Evolutionary conservation across 2,888 invertebrate genomes (phyloP), one percentile per base, ranked within the genome.

Genomic region (Lasioglossum villosulum): DNA sequence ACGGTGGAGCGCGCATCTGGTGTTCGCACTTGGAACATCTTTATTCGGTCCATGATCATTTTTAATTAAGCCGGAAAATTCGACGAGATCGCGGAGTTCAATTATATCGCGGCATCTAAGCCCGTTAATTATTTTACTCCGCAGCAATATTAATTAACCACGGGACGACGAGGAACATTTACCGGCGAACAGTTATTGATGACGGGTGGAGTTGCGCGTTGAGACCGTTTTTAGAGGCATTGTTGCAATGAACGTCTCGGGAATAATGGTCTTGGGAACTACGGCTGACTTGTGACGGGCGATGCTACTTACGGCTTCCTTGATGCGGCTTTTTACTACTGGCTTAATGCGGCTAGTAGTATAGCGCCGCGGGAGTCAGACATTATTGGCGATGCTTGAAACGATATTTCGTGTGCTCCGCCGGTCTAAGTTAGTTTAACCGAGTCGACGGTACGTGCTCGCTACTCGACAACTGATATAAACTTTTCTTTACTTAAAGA

Each of bases 281-380:
- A 45, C 23, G 82, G 19, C 52, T 42, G 70, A 75, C 74, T 78
- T 59, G 68, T 59, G 45, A 56, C 27, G 19, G 37, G 23, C 45
- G 10, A 42, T 30, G 45, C 56, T 78, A 78, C 82, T 78, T 71
- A 70, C 74, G 70, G 45, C 48, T 71, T 34, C 70, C 23, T 37
- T 59, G 71, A 70, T 37, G 59, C 71, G 66, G 70, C n/a, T 75
- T 80, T 80, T 80, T 80, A 42, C 80, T 59, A 71, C 56, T 45
- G 56, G 39, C 52, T 74, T 23, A 45, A 48, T 45, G 48, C 34
- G 14, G 42, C 75, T 30, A 77, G 76, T 52, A 52, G 76, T 52
- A 39, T 27, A 76, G 48, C 19, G 16, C 72, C 37, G 16, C 37
- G 19, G 48, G 23, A 76, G 72, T 39, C 81, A 72, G 81, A 23